Conservation (phyloP, 2,888 invertebrate genomes). For the Noctua pronuba region DNA sequence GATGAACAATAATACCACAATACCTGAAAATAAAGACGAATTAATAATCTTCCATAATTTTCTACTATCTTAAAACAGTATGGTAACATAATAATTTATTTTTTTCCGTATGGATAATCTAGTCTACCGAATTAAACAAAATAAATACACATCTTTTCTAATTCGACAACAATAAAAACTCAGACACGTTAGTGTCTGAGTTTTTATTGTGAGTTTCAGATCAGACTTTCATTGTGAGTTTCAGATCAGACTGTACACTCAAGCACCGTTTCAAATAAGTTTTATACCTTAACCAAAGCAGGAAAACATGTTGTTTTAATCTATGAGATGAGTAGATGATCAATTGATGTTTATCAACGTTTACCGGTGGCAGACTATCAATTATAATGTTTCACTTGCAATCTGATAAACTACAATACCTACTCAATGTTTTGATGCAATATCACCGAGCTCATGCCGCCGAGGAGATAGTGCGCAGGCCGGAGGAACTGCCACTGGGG, state of each 20-base stretch:
- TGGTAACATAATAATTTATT: not conserved
- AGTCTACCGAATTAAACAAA: constrained; percentile 9
- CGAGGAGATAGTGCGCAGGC: constrained; percentile 82
- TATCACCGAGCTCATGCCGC: constrained; percentile 77
- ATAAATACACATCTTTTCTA: constrained; percentile 1
- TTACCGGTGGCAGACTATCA: constrained; percentile 57
- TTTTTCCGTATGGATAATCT: not conserved
- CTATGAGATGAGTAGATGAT: constrained; percentile 63
- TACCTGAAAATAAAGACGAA: constrained; percentile 65
- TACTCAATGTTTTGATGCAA: constrained; percentile 39
- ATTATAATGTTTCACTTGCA: constrained; percentile 57
- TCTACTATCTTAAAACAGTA: not conserved
- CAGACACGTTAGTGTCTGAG: no score
- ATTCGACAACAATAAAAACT: no score
- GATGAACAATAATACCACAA: constrained; percentile 67
- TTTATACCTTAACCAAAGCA: constrained; percentile 64
- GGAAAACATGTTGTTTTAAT: constrained; percentile 64
- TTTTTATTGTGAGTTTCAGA: no score
- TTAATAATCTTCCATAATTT: constrained; percentile 1
- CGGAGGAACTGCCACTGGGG: constrained; percentile 77
- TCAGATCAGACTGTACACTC: constrained; percentile 48
- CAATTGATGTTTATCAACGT: constrained; percentile 51
- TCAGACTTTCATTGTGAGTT: constrained; percentile 67
- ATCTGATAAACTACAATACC: constrained; percentile 52
- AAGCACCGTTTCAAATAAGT: constrained; percentile 35